Percentiles rank a stretch among this genome's conserved stretches.
phyloP scores from a whole-genome alignment of 2,888 invertebrate species.

The Phasia obesa region DNA sequence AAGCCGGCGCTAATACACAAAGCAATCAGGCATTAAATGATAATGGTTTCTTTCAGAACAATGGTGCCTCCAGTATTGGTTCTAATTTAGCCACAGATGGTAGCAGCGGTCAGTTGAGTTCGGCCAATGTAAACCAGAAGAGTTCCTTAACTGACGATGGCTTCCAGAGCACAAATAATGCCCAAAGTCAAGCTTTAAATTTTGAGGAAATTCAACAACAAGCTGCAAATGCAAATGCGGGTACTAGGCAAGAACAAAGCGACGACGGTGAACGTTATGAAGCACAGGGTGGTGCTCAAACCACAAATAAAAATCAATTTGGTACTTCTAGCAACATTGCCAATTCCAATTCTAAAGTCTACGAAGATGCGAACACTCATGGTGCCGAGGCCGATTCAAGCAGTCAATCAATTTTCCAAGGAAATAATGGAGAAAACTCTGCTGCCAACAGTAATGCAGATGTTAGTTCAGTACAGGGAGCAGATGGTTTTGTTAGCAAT shows the following conservation, averaged over 20 bases:
- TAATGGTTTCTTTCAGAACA: conserved; percentile 73
- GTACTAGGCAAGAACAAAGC: conserved; percentile 74
- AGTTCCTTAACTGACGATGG: conserved; percentile 73
- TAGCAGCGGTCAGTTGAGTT: conserved; percentile 78
- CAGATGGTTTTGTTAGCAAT: conserved; percentile 76
- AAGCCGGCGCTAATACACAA: conserved; percentile 79
- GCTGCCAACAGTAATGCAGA: conserved; percentile 76
- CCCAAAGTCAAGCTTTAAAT: conserved; percentile 81
- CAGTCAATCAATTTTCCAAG: conserved; percentile 79
- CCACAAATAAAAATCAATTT: conserved; percentile 75
- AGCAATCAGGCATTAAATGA: conserved; percentile 72
- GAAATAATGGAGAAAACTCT: conserved; percentile 75
- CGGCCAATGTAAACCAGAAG: conserved; percentile 80
- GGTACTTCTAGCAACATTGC: conserved; percentile 78
- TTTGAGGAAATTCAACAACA: conserved; percentile 77
- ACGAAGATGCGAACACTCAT: conserved; percentile 73
- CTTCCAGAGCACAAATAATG: conserved; percentile 74
- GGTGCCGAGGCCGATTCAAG: conserved; percentile 77
- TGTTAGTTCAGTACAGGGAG: conserved; percentile 74
- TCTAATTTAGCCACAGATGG: conserved; percentile 80
- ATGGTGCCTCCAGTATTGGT: conserved; percentile 80
- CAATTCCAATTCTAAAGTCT: conserved; percentile 77
- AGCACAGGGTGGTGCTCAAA: conserved; percentile 77
- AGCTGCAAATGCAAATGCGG: conserved; percentile 79
- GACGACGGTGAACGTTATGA: conserved; percentile 73